Percentiles rank a stretch among this genome's conserved stretches.
Conservation (phyloP, 2,888 invertebrate species). For the Lingula anatina region DNA sequence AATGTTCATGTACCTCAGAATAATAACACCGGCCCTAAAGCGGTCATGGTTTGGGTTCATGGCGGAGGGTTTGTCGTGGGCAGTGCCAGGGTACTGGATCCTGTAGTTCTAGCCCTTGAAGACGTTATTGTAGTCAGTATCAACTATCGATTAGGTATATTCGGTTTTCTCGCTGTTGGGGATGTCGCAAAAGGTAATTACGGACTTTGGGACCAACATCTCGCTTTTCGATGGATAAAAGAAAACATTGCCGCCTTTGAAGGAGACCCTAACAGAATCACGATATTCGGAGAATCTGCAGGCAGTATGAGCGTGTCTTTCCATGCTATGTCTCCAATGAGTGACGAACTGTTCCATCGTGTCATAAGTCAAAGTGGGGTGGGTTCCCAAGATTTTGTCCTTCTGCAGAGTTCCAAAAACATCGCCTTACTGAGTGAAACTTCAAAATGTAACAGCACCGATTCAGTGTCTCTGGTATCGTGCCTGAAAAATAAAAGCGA, state of each 20-base stretch:
- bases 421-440: too few relatives aligned
- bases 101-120: conserved; percentile 2
- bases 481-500: too few relatives aligned
- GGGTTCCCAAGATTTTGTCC: too few relatives aligned
- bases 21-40: neutral
- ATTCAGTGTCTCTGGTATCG: too few relatives aligned
- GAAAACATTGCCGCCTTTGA: conserved; percentile 15
- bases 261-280: conserved; percentile 15
- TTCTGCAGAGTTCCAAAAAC: too few relatives aligned
- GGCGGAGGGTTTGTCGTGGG: conserved; percentile 12
- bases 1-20: conserved; percentile 13
- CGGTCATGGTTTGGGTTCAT: conserved; percentile 14
- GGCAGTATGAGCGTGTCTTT: conserved; percentile 15
- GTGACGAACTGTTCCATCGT: conserved; percentile 12
- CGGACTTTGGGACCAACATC: conserved; percentile 19
- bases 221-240: conserved; percentile 19
- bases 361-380: conserved; percentile 14
- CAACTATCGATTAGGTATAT: conserved; percentile 14
- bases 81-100: conserved; percentile 1
- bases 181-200: conserved; percentile 16
- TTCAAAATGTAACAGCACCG: too few relatives aligned
- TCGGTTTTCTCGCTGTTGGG: conserved; percentile 17
- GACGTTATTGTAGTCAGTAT: conserved; percentile 13
- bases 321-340: conserved; percentile 11
- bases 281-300: conserved; percentile 22